A percentile compares a stretch with the other conserved stretches of the same genome.
phyloP scores from a whole-genome alignment of 2,797 vertebrate species.

The Pogoniulus pusillus region DNA sequence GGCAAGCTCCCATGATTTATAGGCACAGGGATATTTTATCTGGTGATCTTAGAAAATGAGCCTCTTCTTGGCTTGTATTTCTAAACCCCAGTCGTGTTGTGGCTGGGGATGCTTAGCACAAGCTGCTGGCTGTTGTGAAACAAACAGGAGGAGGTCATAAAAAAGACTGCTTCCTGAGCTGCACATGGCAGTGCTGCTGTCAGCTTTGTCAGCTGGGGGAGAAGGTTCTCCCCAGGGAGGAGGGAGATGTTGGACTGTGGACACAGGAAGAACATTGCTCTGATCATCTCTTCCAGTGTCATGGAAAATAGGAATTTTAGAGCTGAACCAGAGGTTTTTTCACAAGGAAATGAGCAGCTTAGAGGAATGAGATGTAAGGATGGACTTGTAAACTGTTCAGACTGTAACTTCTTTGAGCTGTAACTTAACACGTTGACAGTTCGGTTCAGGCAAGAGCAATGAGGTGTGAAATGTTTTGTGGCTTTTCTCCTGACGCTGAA shows the following conservation, averaged over 20 bases:
- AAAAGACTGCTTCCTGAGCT: not conserved
- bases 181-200: not conserved
- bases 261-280: no score
- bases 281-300: not conserved
- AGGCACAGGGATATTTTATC: not conserved
- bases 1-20: not conserved
- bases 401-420: fast-evolving
- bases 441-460: not conserved
- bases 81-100: not conserved
- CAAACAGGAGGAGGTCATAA: not conserved
- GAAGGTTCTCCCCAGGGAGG: not conserved
- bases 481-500: not conserved
- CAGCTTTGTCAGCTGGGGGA: not conserved
- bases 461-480: not conserved
- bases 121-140: not conserved
- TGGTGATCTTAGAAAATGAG: not conserved
- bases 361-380: not conserved
- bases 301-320: not conserved
- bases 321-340: not conserved
- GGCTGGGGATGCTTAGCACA: not conserved
- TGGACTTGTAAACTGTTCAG: not conserved
- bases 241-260: no score
- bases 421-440: fast-evolving
- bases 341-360: not conserved
- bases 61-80: not conserved